A percentile compares a stretch with the other conserved stretches of the same genome.
Conservation (phyloP, 2,797 vertebrate species). For the Sebastiscus albofasciatus region DNA sequence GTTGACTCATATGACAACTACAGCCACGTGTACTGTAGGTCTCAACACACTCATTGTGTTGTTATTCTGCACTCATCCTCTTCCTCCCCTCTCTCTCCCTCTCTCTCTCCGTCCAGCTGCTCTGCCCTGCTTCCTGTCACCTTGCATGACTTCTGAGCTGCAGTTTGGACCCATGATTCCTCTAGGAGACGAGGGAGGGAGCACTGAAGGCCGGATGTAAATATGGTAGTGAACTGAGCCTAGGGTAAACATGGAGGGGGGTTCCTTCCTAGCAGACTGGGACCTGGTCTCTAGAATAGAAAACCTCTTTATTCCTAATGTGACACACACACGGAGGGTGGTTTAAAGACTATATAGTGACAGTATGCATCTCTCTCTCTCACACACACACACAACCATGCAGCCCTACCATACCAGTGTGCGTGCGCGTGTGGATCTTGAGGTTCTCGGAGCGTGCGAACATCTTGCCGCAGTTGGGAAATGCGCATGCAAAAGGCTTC, state of each 20-base stretch:
- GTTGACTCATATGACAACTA: too few relatives aligned
- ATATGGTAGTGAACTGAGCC: conserved; percentile 48
- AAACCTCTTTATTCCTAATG: conserved; percentile 11
- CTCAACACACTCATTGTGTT: too few relatives aligned
- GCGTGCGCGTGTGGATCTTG: conserved; percentile 97
- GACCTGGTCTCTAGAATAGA: conserved; percentile 23
- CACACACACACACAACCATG: background rate
- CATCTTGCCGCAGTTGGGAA: conserved; percentile 96
- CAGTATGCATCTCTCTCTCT: background rate
- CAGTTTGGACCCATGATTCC: conserved; percentile 17
- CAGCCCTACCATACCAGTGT: conserved; percentile 93
- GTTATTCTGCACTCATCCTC: background rate
- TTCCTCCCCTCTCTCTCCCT: too few relatives aligned
- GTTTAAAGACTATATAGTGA: background rate
- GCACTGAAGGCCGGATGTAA: conserved; percentile 10
- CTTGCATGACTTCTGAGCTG: conserved; percentile 56
- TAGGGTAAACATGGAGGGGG: conserved; percentile 65
- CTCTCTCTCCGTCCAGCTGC: background rate
- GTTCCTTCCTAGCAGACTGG: conserved; percentile 35
- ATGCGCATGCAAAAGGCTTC: conserved; percentile 94
- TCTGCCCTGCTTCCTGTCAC: conserved; percentile 49
- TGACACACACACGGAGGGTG: background rate
- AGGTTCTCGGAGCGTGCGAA: conserved; percentile 98
- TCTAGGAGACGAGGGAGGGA: conserved; percentile 48
- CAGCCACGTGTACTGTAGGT: background rate